Conservation (phyloP, 1,140 invertebrate genomes). For the Anastatus disparis region DNA sequence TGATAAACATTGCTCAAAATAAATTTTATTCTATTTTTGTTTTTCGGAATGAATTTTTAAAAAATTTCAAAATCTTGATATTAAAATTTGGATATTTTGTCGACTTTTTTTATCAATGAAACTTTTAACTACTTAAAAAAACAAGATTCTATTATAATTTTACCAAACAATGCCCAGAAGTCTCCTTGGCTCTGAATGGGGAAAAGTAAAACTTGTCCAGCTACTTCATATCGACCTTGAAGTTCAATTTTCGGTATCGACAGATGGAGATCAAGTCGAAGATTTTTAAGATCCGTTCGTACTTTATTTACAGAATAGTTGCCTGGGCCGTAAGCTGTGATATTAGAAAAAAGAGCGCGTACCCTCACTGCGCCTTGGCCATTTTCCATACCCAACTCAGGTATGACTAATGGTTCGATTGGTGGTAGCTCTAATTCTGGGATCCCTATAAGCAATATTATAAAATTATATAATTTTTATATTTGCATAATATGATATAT, state of each 20-base stretch:
- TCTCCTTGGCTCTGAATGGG: conserved; percentile 80
- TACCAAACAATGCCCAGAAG: conserved; percentile 82
- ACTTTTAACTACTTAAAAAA: no score
- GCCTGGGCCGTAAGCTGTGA: conserved; percentile 76
- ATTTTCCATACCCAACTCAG: conserved; percentile 79
- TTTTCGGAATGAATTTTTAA: no score
- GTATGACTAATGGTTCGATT: conserved; percentile 78
- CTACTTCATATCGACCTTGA: conserved; percentile 78
- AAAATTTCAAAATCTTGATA: no score
- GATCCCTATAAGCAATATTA: conserved; percentile 69
- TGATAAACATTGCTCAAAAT: no score
- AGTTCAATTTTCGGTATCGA: conserved; percentile 77
- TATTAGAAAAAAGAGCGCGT: conserved; percentile 76
- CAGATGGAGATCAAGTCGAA: conserved; percentile 76
- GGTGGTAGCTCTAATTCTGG: conserved; percentile 76
- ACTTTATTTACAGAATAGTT: conserved; percentile 74
- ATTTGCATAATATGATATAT: no score
- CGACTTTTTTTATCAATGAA: no score
- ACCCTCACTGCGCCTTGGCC: conserved; percentile 78
- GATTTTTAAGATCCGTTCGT: conserved; percentile 72
- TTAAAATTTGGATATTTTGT: no score
- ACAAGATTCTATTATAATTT: no score
- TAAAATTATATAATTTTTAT: no score
- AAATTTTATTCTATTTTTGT: no score
- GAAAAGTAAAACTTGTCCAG: conserved; percentile 79